Evolutionary conservation across 2,113 vertebrate species (phyloP), one percentile per base, ranked within the genome.

Genomic region (Zapornia atra): DNA sequence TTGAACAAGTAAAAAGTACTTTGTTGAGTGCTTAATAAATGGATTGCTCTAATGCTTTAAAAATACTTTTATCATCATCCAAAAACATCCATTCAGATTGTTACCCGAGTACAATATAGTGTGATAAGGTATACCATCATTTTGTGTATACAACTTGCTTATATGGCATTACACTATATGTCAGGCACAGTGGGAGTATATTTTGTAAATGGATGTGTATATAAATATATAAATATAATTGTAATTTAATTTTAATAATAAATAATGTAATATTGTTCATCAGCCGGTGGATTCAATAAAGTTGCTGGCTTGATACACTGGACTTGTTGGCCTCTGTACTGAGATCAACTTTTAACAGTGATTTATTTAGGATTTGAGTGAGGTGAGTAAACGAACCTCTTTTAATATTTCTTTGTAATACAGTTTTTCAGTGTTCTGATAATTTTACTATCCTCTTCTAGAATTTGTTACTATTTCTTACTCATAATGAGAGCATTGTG

Each of bases 401-500:
- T 60, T n/a, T 18, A 75, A 44, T 69, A 56, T 65, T 69, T 78
- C 20, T 61, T 61, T 29, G 34, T 26, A 69, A 65, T 33, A 29
- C 7, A 18, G 7, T 46, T 76, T 77, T 89, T 73, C 54, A 44
- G 22, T 46, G 21, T 36, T 89, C 38, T 77, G 25, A 69, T 65
- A 3, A 16, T 54, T 80, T 72, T 76, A 64, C 14, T 54, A 40
- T 2, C 3, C 7, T 76, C 28, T 82, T 66, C 63, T 28, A 57
- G 13, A 80, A 51, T 53, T 21, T 59, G 8, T 83, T 51, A 31
- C 15, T 57, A 19, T 46, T 60, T 60, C 42, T 60, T 60, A 77
- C 12, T n/a, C 19, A 15, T 13, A 51, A 1, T 34, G 1, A 6
- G 19, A 81, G 15, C 3, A 15, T 4, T 38, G 28, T 18, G 25